Base-by-base conservation (phyloP, 2,797 vertebrate genomes). In the Xenops minutus region DNA sequence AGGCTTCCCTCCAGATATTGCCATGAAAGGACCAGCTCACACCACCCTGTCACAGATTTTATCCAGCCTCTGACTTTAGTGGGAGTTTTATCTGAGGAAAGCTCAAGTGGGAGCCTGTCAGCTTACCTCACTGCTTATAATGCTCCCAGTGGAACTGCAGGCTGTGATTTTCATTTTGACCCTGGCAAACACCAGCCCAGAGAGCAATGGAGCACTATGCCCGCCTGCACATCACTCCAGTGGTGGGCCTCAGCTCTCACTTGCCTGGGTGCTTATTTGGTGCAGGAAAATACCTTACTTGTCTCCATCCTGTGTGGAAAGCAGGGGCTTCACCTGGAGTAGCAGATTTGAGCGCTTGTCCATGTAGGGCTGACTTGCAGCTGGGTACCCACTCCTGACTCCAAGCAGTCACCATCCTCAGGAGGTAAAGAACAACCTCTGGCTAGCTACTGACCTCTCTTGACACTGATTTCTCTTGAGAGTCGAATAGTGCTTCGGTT, bases 11-110 rank as follows among this genome's bases (percentile, higher is more conserved):
- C 91, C 92, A 91, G 92, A 52, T 88, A 78, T 2, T 69, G 73
- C 91, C 0, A 7, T 96, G 93, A 96, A 96, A 96, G 86, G 59
- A 88, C 34, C 69, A 75, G 89, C 87, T 95, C 90, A 95, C 74
- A 81, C 32, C 27, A 36, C 19, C 64, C 52, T 59, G 39, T 93
- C 55, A 71, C 37, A 32, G 61, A 77, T 71, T 87, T 92, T 83
- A 74, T 61, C 75, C 92, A 89, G 84, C 68, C 46, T 72, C 81
- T 51, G 52, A 71, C 39, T 92, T 94, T 36, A 96, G 77, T 39
- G 71, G 74, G 63, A 61, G 77, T 89, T 91, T 79, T 94, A 90
- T 81, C 90, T 56, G 67, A 92, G 86, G 22, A 29, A 49, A 67
- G 49, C 59, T 82, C 84, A 32, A 44, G 18, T 3, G 36, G 83